Evolutionary conservation across 1,140 invertebrate genomes (phyloP), one percentile per base, ranked within the genome.

Genomic region (Aphaenogaster ashmeadi): DNA sequence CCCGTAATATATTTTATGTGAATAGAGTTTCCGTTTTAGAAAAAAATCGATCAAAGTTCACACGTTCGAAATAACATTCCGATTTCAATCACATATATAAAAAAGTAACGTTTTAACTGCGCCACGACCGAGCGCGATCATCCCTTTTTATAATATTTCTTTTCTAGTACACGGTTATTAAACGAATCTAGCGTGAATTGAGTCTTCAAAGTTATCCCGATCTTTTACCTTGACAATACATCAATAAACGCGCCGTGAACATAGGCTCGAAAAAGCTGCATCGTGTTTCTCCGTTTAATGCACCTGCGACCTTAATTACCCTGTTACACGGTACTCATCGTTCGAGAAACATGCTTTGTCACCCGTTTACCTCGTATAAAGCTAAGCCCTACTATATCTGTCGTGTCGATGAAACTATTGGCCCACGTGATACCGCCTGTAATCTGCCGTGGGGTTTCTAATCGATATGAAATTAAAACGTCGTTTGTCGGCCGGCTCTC

Each of bases 401-500:
- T 87, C 79, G 86, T 83, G 75, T 87, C 86, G 86, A 87, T 87
- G 86, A 80, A 87, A 87, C 86, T 87, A 88, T 88, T 88, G 84
- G 75, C 87, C 84, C 71, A 78, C 87, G 58, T 64, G 83, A 88
- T 88, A 87, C 74, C 38, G 69, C 81, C 69, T 88, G 84, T 88
- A 88, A 87, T 87, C 71, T 78, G 50, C 69, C 36, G 33, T 71
- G 62, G 71, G 67, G 85, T 86, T 87, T 87, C 87, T 84, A 87
- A 88, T 88, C 87, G 87, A 88, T 88, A 88, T 66, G 71, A 88
- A 88, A 88, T 88, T 88, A 88, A 88, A 88, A 88, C 74, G 85
- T 64, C 80, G 80, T 83, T 87, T 58, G 71, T 87, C 83, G 87
- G 58, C 15, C 33, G 71, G 6, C 13, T 66, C 38, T 66, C 1